Evolutionary conservation across 92 coral and sea anemone genomes (phyloP), one percentile per base, ranked within the genome.

Genomic region (Zoanthus solanderi): DNA sequence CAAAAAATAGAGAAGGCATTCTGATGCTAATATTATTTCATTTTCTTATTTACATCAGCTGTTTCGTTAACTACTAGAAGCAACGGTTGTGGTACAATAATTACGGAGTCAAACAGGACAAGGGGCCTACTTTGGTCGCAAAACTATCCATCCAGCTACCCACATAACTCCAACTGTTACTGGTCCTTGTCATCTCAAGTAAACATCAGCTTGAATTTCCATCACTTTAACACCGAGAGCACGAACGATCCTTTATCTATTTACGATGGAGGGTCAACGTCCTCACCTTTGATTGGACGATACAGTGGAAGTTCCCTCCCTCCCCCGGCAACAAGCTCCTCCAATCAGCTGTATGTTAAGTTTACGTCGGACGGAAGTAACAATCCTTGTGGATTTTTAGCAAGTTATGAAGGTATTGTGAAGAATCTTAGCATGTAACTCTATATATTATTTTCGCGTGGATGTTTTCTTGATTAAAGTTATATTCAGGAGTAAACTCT

Each of bases 261-360:
- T 8, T 65, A 65, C 18, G 71, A 65, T 65, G 71, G 71, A 4
- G 30, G 7, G 4, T 65, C 71, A 65, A 65, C 71, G 0, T 13
- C 71, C 9, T 14, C 71, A 65, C 71, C 71, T 2, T 29, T 65
- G 2, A 65, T 65, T 65, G 71, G 71, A 14, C 1, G 15, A 2
- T 17, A 65, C 71, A 65, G 71, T 65, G 71, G 71, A 65, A 65
- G 71, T 23, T 65, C 71, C 2, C 71, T 65, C 18, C 71, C 71
- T 65, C 71, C 71, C 2, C 23, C 71, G 30, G 71, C 71, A 17
- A 14, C 71, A 29, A 65, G 71, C 7, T 65, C 71, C 71, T 65
- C 71, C 71, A 65, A 65, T 2, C 71, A 65, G 7, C 71, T 65
- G 71, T 65, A 65, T 17, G 17, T 65, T 5, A 65, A 23, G 71